Percentiles rank a stretch among this genome's conserved stretches.
Evolutionary conservation across 2,888 invertebrate genomes (phyloP).

Genomic region (Drosophila longiperda): DNA sequence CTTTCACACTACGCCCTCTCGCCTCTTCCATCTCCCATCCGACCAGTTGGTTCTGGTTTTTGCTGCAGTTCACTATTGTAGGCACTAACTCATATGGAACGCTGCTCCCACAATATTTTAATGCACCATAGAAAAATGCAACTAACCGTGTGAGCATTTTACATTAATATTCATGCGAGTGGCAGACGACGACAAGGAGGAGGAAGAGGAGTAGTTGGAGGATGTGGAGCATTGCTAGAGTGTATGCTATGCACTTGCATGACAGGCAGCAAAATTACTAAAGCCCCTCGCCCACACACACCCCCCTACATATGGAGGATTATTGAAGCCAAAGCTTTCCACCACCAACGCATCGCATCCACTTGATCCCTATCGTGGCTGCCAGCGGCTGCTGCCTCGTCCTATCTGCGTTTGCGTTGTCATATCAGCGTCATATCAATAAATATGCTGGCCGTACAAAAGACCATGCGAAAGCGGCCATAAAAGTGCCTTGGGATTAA

Average conservation of each 20-base stretch:
- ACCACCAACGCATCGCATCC: slow-evolving; percentile 27
- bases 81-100: slow-evolving; percentile 77
- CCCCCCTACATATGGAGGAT: slow-evolving; percentile 24
- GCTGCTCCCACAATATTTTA: slow-evolving; percentile 72
- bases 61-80: slow-evolving; percentile 62
- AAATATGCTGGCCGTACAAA: slow-evolving; percentile 73
- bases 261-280: slow-evolving; percentile 75
- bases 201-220: background rate
- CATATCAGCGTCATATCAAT: slow-evolving; percentile 79
- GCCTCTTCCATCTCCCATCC: slow-evolving; percentile 1
- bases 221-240: slow-evolving; percentile 18
- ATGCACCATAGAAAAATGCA: slow-evolving; percentile 74
- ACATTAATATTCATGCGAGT: slow-evolving; percentile 72
- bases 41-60: slow-evolving; percentile 37
- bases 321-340: slow-evolving; percentile 54
- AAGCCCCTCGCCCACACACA: slow-evolving; percentile 49
- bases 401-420: slow-evolving; percentile 56
- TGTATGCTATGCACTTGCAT: slow-evolving; percentile 78
- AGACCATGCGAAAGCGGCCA: slow-evolving; percentile 51
- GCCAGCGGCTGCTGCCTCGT: slow-evolving; percentile 4
- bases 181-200: background rate
- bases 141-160: slow-evolving; percentile 80
- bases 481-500: slow-evolving; percentile 62
- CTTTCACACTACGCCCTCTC: background rate
- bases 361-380: slow-evolving; percentile 35